phyloP scores from a whole-genome alignment of 2,113 vertebrate genomes.

The Megaptera novaeangliae region DNA sequence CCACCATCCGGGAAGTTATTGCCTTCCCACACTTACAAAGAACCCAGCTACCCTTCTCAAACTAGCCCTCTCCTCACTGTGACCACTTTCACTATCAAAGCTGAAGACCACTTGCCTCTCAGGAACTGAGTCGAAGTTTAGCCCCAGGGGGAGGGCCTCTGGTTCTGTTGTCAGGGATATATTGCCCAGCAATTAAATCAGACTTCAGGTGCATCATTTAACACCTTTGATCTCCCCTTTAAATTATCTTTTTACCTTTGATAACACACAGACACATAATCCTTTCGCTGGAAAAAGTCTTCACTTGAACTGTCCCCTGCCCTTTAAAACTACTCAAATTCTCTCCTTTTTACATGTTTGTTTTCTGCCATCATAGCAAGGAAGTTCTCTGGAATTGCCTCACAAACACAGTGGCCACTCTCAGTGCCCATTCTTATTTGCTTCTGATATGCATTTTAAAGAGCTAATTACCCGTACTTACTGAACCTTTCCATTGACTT shows the following conservation, averaged over 20 bases:
- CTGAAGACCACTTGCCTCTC: neutral
- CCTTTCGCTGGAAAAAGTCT: neutral
- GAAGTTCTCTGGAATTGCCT: neutral
- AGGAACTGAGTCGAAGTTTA: neutral
- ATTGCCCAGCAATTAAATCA: neutral
- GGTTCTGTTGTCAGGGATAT: neutral
- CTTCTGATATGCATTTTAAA: neutral
- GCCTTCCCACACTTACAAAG: neutral
- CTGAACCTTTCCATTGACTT: neutral
- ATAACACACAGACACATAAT: neutral
- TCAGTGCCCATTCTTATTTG: neutral
- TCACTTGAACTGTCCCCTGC: neutral
- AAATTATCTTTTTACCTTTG: neutral
- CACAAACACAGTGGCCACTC: neutral
- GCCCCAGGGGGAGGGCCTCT: neutral
- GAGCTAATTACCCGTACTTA: neutral
- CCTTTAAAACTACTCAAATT: neutral
- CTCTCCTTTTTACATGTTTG: neutral
- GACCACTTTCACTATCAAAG: neutral
- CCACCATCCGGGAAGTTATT: neutral
- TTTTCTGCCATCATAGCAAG: neutral
- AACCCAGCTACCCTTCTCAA: neutral
- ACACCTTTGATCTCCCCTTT: neutral
- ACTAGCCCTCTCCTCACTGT: neutral
- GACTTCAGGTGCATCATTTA: neutral